phyloP scores from a whole-genome alignment of 2,113 vertebrate genomes.

The Morone saxatilis region DNA sequence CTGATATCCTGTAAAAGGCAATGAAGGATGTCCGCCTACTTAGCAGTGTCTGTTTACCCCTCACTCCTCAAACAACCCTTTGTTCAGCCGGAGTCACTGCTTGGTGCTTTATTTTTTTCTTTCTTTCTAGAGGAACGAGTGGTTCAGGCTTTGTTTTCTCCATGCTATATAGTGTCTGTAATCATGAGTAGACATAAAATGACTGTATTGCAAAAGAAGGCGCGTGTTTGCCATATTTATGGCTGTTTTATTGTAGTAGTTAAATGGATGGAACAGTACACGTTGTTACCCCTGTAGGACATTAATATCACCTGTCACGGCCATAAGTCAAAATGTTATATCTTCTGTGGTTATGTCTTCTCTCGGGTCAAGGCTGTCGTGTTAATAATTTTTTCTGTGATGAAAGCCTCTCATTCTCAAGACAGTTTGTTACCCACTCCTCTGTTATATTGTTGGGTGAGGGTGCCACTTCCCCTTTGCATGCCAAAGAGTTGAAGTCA shows the following conservation, averaged over 20 bases:
- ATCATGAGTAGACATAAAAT: slow-evolving; percentile 30
- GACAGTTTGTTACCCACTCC: slow-evolving; percentile 18
- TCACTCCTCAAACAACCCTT: slow-evolving; percentile 35
- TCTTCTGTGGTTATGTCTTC: background rate
- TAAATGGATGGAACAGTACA: background rate
- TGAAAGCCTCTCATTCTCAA: slow-evolving; percentile 1
- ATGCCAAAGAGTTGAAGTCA: slow-evolving; percentile 72
- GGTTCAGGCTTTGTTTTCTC: background rate
- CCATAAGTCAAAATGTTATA: background rate
- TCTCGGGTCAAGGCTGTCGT: background rate
- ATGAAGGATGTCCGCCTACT: slow-evolving; percentile 47
- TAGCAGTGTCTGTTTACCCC: slow-evolving; percentile 52
- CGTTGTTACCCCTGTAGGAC: background rate
- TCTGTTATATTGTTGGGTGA: slow-evolving; percentile 27
- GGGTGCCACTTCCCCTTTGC: slow-evolving; percentile 67
- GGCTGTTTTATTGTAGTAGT: slow-evolving; percentile 36
- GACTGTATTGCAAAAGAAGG: background rate
- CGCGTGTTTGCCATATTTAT: slow-evolving; percentile 40
- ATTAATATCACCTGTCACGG: slow-evolving; percentile 12
- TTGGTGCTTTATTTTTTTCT: background rate
- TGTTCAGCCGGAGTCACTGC: slow-evolving; percentile 31
- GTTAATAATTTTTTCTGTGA: background rate
- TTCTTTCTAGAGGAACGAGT: background rate
- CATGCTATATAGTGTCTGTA: background rate
- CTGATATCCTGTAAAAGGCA: slow-evolving; percentile 35